phyloP scores from a whole-genome alignment of 2,888 invertebrate species.

The Galerucella pusilla region DNA sequence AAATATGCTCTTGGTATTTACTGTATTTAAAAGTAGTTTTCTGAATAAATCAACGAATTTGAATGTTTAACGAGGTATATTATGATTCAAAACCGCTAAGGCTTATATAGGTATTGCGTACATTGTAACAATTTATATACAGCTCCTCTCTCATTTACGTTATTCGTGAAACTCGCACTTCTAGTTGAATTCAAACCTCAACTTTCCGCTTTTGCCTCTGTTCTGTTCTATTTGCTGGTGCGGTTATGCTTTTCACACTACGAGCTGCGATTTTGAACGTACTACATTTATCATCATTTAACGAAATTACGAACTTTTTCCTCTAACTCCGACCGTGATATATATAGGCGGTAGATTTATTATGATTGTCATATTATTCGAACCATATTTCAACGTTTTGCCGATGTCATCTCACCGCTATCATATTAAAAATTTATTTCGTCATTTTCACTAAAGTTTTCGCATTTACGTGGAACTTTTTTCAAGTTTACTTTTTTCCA shows the following conservation, averaged over 20 bases:
- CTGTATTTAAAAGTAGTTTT: too few species aligned
- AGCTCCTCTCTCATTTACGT: background rate
- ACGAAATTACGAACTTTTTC: constrained; percentile 43
- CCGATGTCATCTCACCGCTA: constrained; percentile 34
- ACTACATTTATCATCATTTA: constrained; percentile 45
- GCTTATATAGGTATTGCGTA: background rate
- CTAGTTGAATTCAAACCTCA: constrained; percentile 1
- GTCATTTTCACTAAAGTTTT: constrained; percentile 22
- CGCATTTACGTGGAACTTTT: constrained; percentile 9
- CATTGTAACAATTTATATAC: background rate
- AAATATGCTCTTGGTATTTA: too few species aligned
- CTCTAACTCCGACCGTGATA: constrained; percentile 32
- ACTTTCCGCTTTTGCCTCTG: constrained; percentile 9
- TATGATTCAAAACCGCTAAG: background rate
- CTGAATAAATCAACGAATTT: too few species aligned
- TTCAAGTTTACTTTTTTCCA: background rate
- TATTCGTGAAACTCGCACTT: constrained; percentile 1
- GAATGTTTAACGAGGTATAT: background rate
- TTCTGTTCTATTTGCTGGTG: constrained; percentile 5
- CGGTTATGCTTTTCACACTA: constrained; percentile 9
- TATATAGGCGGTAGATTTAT: constrained; percentile 44
- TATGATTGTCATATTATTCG: constrained; percentile 45
- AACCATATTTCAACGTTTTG: constrained; percentile 43
- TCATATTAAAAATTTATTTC: constrained; percentile 40
- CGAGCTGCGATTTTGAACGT: constrained; percentile 14